These are phyloP conservation scores for Dromiciops gliroides DNA, from an alignment of 2,113 vertebrate genomes.

Conservation along the genomic window DNA sequence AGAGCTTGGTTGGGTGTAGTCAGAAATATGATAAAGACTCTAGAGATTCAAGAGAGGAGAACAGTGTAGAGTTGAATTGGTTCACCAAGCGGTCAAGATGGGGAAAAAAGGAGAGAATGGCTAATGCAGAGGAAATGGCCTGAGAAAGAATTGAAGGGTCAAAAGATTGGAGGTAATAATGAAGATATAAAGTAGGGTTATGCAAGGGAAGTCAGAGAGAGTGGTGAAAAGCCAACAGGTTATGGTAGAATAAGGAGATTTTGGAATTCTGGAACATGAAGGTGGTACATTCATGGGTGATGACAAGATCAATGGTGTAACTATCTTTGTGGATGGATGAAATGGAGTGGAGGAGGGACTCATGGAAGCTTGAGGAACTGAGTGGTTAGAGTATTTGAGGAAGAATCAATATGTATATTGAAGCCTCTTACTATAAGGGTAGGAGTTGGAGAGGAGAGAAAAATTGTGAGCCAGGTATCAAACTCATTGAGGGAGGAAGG, in stretches of 20 bases:
- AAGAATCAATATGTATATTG: not conserved
- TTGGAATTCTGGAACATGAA: not conserved
- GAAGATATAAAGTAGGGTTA: not conserved
- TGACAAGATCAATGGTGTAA: not conserved
- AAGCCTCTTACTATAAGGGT: not conserved
- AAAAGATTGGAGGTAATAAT: not conserved
- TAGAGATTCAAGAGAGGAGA: not conserved
- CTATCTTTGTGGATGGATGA: not conserved
- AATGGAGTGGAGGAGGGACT: not conserved
- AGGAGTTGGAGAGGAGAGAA: not conserved
- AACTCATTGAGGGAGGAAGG: not conserved
- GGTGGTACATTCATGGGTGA: not conserved
- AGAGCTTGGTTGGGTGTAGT: not conserved
- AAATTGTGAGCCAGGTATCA: not conserved
- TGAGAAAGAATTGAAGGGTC: not conserved
- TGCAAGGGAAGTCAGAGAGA: not conserved
- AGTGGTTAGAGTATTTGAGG: not conserved
- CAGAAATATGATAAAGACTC: not conserved
- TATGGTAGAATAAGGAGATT: not conserved
- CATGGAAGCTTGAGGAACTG: not conserved
- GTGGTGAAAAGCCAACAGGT: not conserved
- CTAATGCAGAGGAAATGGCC: not conserved
- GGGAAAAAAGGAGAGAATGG: not conserved
- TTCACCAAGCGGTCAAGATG: not conserved
- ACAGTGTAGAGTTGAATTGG: not conserved